These are phyloP conservation scores for Rhagophthalmus giganteus DNA, from an alignment of 2,888 invertebrate genomes.

Conservation along the genomic window DNA sequence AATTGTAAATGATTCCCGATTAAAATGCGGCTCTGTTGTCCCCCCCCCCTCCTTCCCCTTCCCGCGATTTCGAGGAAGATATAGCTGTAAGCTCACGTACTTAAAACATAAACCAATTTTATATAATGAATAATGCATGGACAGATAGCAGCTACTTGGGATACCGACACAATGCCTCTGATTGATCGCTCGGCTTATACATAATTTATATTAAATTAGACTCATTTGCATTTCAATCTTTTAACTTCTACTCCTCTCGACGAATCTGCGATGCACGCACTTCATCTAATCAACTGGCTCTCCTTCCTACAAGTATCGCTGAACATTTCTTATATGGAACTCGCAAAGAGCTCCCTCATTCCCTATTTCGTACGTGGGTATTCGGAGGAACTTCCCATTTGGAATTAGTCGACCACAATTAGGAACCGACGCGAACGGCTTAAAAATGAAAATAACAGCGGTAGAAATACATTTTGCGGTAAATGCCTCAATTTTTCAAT, in stretches of 20 bases:
- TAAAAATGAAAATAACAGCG: no score
- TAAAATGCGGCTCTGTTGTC: constrained; percentile 17
- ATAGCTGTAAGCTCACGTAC: constrained; percentile 37
- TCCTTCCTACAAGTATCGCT: background rate
- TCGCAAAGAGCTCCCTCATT: no score
- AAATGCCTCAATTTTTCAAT: no score
- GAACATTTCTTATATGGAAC: background rate
- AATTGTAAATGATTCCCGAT: constrained; percentile 17
- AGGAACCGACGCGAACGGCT: no score
- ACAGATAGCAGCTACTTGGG: constrained; percentile 38
- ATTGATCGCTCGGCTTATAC: constrained; percentile 37
- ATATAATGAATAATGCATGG: constrained; percentile 41
- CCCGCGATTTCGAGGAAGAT: constrained; percentile 34
- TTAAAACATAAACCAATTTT: constrained; percentile 43
- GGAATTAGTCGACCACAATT: no score
- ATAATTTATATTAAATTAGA: constrained; percentile 40
- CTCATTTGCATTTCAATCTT: constrained; percentile 37
- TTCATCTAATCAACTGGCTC: constrained; percentile 21
- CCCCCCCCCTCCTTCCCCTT: no score
- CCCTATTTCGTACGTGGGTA: no score
- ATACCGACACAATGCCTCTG: constrained; percentile 36
- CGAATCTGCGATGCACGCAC: constrained; percentile 26
- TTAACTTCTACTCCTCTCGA: constrained; percentile 26
- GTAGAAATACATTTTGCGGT: no score
- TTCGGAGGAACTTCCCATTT: no score